These are phyloP conservation scores for Coleophora flavipennella DNA, from an alignment of 2,888 invertebrate genomes.

Conservation along the genomic window DNA sequence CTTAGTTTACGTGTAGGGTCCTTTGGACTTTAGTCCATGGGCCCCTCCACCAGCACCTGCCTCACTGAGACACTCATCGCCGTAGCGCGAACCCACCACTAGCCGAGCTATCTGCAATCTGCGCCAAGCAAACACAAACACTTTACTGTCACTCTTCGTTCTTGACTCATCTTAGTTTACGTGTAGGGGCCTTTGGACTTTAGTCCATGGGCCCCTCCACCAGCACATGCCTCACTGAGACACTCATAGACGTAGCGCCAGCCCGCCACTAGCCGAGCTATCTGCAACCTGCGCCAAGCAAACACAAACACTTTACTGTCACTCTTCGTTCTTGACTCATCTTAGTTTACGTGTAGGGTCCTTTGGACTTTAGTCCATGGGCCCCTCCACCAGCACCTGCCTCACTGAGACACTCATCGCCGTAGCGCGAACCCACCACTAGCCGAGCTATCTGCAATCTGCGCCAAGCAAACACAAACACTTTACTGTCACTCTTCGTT, in stretches of 20 bases:
- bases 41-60: slow-evolving; percentile 52
- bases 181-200: slow-evolving; percentile 64
- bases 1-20: no score
- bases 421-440: slow-evolving; percentile 12
- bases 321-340: no score
- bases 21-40: slow-evolving; percentile 24
- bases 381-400: slow-evolving; percentile 52
- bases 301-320: no score
- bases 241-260: slow-evolving; percentile 36
- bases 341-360: slow-evolving; percentile 74
- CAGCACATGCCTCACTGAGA: slow-evolving; percentile 51
- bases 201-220: slow-evolving; percentile 39
- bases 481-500: no score
- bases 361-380: slow-evolving; percentile 30
- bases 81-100: slow-evolving; percentile 12
- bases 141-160: no score
- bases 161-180: no score
- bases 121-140: no score
- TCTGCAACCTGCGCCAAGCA: no score
- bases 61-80: slow-evolving; percentile 55
- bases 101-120: no score
- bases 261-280: slow-evolving; percentile 8
- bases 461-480: no score
- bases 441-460: no score
- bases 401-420: slow-evolving; percentile 53